These are phyloP conservation scores for Platyscapa corneri DNA, from an alignment of 1,140 invertebrate genomes.

Conservation along the genomic window DNA sequence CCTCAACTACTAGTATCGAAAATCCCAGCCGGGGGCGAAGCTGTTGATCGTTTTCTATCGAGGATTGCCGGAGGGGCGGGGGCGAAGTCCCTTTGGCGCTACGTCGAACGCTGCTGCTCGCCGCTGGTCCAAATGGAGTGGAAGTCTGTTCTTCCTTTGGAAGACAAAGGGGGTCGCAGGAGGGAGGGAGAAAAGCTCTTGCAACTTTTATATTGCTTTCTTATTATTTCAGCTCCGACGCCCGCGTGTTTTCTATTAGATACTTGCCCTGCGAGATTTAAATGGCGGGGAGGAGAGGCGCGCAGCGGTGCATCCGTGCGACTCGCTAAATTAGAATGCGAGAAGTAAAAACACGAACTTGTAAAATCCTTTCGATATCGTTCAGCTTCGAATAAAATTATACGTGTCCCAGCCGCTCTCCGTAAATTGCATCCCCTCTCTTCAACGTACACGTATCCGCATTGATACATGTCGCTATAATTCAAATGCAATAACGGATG, in stretches of 20 bases:
- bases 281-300: neutral
- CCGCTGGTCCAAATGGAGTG: neutral
- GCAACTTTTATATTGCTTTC: conserved; percentile 49
- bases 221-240: conserved; percentile 37
- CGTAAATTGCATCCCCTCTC: neutral
- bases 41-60: conserved; percentile 29
- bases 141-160: neutral
- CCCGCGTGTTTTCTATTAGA: neutral
- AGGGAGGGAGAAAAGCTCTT: neutral
- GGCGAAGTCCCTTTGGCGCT: neutral
- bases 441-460: neutral
- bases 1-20: conserved; percentile 21
- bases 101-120: neutral
- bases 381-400: neutral
- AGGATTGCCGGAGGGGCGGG: neutral
- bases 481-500: no score
- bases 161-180: neutral
- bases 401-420: neutral
- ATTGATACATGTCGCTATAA: neutral
- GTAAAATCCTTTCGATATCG: conserved; percentile 27
- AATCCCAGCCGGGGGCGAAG: conserved; percentile 36
- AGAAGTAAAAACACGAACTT: neutral
- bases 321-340: neutral
- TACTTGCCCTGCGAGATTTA: neutral
- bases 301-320: no score